These are phyloP conservation scores for Idaea dimidiata DNA, from an alignment of 2,888 invertebrate genomes.

Conservation along the genomic window DNA sequence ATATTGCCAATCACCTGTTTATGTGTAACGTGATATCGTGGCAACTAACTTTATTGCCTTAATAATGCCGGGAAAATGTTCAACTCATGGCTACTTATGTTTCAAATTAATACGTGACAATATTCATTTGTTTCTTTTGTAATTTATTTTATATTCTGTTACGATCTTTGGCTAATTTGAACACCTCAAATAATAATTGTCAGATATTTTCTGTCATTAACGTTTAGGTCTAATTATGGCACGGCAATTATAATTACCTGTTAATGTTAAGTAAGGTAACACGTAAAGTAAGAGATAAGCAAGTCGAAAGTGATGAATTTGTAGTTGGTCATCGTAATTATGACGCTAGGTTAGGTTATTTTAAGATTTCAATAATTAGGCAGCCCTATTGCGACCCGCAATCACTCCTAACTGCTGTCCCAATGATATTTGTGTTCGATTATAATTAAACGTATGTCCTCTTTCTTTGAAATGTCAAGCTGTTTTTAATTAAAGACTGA, in stretches of 20 bases:
- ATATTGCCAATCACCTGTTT: constrained; percentile 18
- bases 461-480: constrained; percentile 79
- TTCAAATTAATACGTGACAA: not conserved
- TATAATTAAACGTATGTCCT: constrained; percentile 77
- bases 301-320: not conserved
- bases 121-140: not conserved
- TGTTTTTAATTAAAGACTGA: constrained; percentile 71
- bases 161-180: not conserved
- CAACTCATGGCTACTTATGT: not conserved
- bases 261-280: not conserved
- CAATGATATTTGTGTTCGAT: constrained; percentile 79
- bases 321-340: not conserved
- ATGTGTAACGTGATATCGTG: constrained; percentile 13
- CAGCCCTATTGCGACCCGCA: constrained; percentile 54
- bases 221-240: not conserved
- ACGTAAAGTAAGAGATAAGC: not conserved
- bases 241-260: not conserved
- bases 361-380: constrained; percentile 16
- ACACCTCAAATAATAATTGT: not conserved
- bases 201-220: not conserved
- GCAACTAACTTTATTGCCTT: constrained; percentile 27
- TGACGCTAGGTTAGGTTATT: not conserved
- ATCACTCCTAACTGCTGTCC: constrained; percentile 66
- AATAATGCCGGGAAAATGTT: constrained; percentile 10
- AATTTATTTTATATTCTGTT: not conserved